Base-by-base conservation (phyloP, 2,113 vertebrate genomes). In the Meles meles region DNA sequence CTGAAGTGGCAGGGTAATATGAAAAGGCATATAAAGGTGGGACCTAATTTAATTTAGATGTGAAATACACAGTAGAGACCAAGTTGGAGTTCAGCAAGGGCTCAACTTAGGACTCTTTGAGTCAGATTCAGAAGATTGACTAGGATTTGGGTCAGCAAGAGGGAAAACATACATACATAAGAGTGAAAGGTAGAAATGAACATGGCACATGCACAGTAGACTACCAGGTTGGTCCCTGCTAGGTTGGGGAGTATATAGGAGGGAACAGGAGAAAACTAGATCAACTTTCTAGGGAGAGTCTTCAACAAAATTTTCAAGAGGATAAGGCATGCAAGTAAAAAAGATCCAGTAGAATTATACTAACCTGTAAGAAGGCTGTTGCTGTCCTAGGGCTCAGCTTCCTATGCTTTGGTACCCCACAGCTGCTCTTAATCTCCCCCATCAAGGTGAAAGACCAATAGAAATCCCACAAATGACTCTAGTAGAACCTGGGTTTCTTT, bases 1-100 rank as follows among this genome's bases (percentile, higher is more conserved):
- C 11, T 6, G 57, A 13, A 25, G 44, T 80, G 83, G 29, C 52
- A 92, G 55, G 86, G 63, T 67, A 61, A 55, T 61, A 61, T 61
- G 15, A 97, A 89, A 81, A n/a, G 59, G 12, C 23, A 69, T 23
- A 65, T 90, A 82, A 89, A 95, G 72, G 71, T 34, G 44, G 69
- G 95, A 94, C 27, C 17, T 55, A 63, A 87, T 95, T 96, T 55
- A 63, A 87, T 95, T 96, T 94, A 83, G 49, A 69, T 79, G 10
- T 89, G 42, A 95, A 92, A 25, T 74, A 67, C 71, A 6, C 80
- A 15, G 27, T 71, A 27, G 31, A 88, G 61, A 79, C 9, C 63
- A 65, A 87, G 37, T 63, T 61, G 65, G 31, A 85, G 23, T 82
- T 89, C 37, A 71, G 52, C 47, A 55, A 89, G 63, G 76, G 12